Evolutionary conservation across 2,113 vertebrate species (phyloP).

Genomic region (Ciconia maguari): DNA sequence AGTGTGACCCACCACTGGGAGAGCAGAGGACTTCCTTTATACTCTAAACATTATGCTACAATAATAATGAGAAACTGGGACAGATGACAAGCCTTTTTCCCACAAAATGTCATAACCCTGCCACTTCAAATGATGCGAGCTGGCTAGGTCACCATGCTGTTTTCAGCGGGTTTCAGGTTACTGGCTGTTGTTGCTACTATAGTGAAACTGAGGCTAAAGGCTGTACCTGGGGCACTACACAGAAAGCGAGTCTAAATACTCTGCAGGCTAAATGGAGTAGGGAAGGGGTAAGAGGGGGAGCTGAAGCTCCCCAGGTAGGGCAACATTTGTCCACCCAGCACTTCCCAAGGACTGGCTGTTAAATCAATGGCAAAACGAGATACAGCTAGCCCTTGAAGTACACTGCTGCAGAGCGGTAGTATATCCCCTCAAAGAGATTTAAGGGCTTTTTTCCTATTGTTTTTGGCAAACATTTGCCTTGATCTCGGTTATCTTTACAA

Average conservation of each 20-base stretch:
- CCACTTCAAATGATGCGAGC: background rate
- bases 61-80: conserved; percentile 33
- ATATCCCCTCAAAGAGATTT: background rate
- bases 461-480: background rate
- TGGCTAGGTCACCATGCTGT: background rate
- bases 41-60: background rate
- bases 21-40: conserved; percentile 52
- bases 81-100: conserved; percentile 30
- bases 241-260: background rate
- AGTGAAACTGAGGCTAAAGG: background rate
- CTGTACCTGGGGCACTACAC: background rate
- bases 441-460: rapidly evolving
- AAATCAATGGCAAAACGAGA: background rate
- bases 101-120: background rate
- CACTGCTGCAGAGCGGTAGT: background rate
- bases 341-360: background rate
- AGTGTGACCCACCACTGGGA: conserved; percentile 34
- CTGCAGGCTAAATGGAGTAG: background rate
- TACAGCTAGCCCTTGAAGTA: background rate
- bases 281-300: background rate
- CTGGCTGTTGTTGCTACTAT: background rate
- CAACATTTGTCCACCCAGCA: background rate
- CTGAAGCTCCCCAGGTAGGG: background rate
- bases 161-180: background rate
- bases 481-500: background rate